Percentiles rank a stretch among this genome's conserved stretches.
Evolutionary conservation across 2,888 invertebrate species (phyloP).

Genomic region (Trissolcus japonicus): DNA sequence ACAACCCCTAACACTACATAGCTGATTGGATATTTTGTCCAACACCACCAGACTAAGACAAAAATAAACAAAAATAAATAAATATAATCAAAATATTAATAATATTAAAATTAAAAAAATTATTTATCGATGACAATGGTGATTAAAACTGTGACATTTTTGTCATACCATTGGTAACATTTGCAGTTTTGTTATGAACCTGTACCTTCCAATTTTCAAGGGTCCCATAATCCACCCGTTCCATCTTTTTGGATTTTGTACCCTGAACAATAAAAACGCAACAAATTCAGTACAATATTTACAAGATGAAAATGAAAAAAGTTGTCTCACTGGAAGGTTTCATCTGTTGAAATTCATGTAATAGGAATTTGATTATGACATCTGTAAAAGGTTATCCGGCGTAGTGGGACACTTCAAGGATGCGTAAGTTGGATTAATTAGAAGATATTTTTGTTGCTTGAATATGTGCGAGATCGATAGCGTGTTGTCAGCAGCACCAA

Average conservation of each 20-base stretch:
- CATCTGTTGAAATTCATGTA: too few species aligned
- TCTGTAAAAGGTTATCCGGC: constrained; percentile 9
- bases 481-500: neutral
- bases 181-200: constrained; percentile 39
- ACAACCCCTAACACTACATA: constrained; percentile 36
- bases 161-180: constrained; percentile 48
- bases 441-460: constrained; percentile 3
- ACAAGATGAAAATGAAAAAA: too few species aligned
- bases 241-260: too few species aligned
- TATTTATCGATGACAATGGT: too few species aligned
- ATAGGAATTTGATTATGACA: constrained; percentile 1
- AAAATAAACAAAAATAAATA: constrained; percentile 17
- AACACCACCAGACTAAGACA: constrained; percentile 43
- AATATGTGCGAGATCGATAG: constrained; percentile 7
- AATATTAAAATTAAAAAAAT: too few species aligned
- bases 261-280: too few species aligned
- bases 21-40: constrained; percentile 42
- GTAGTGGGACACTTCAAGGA: neutral
- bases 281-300: too few species aligned
- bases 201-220: constrained; percentile 47
- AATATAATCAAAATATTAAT: constrained; percentile 10
- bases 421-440: constrained; percentile 9
- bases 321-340: too few species aligned
- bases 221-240: constrained; percentile 14
- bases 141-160: too few species aligned